A percentile compares a stretch with the other conserved stretches of the same genome.
These are phyloP conservation scores for Ochotona curzoniae DNA, from an alignment of 2,113 vertebrate genomes.

Conservation along the genomic window DNA sequence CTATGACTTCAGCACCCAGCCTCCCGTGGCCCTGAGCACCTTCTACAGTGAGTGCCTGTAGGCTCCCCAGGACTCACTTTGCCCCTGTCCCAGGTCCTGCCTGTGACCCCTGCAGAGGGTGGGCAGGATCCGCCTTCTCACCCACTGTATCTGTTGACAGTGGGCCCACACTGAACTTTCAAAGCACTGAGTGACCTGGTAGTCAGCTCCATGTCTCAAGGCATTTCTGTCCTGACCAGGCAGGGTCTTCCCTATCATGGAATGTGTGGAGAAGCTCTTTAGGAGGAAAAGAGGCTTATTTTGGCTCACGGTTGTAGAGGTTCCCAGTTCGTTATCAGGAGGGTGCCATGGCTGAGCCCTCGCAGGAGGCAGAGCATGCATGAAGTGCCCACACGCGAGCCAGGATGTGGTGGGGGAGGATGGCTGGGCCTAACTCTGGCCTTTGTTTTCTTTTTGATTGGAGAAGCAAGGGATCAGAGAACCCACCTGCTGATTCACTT, in stretches of 20 bases:
- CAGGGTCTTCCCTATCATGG: not conserved
- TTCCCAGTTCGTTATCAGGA: too few species aligned
- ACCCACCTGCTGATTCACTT: too few species aligned
- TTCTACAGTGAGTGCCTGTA: constrained; percentile 85
- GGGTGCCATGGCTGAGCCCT: too few species aligned
- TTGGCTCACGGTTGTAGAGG: too few species aligned
- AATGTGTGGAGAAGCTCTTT: too few species aligned
- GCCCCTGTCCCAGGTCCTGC: fast-evolving
- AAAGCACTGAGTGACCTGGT: not conserved
- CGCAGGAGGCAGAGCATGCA: too few species aligned
- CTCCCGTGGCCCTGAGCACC: constrained; percentile 85
- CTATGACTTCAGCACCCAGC: constrained; percentile 85
- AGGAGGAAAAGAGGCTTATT: too few species aligned
- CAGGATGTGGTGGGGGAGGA: too few species aligned
- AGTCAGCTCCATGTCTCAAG: not conserved
- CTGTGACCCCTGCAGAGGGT: not conserved
- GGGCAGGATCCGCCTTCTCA: not conserved
- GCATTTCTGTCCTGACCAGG: fast-evolving
- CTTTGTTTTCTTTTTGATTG: too few species aligned
- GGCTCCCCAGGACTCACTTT: not conserved
- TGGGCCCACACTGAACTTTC: not conserved
- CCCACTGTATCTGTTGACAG: not conserved
- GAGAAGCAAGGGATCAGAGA: too few species aligned
- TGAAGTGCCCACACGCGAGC: too few species aligned
- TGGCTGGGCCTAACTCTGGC: too few species aligned